Conservation (phyloP, 2,888 invertebrate genomes). For the Parthenolecanium corni region DNA sequence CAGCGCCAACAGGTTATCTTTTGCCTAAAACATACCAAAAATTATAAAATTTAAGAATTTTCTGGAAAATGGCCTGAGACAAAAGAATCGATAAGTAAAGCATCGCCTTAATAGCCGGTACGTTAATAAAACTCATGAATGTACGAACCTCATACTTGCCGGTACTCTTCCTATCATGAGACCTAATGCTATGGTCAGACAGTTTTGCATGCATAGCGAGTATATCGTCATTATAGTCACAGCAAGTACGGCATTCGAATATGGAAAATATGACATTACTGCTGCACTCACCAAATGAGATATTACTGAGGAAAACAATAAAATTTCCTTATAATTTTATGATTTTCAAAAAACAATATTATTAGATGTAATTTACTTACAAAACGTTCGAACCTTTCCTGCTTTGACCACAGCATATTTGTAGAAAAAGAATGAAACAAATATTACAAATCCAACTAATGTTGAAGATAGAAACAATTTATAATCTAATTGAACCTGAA, state of each 20-base stretch:
- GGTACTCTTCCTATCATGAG: conserved; percentile 54
- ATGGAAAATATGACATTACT: conserved; percentile 28
- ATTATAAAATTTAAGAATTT: too few relatives aligned
- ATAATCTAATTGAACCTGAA: background rate
- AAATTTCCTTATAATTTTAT: background rate
- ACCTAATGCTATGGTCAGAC: conserved; percentile 47
- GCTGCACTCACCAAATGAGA: background rate
- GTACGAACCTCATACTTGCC: conserved; percentile 48
- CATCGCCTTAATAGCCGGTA: too few relatives aligned
- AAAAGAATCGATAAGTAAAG: too few relatives aligned
- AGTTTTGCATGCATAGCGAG: conserved; percentile 29
- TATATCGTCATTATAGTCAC: conserved; percentile 29
- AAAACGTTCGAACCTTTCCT: conserved; percentile 1
- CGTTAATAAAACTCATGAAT: too few relatives aligned
- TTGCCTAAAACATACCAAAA: too few relatives aligned
- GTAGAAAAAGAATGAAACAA: conserved; percentile 10
- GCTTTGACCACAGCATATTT: background rate
- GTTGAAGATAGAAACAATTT: background rate
- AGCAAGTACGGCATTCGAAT: conserved; percentile 23
- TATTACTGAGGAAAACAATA: background rate
- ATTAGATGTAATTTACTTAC: conserved; percentile 9
- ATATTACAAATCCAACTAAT: background rate
- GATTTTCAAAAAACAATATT: background rate
- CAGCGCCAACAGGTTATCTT: too few relatives aligned
- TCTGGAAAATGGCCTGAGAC: too few relatives aligned